These are phyloP conservation scores for Tipula confusa DNA, from an alignment of 2,888 invertebrate genomes.

Conservation along the genomic window DNA sequence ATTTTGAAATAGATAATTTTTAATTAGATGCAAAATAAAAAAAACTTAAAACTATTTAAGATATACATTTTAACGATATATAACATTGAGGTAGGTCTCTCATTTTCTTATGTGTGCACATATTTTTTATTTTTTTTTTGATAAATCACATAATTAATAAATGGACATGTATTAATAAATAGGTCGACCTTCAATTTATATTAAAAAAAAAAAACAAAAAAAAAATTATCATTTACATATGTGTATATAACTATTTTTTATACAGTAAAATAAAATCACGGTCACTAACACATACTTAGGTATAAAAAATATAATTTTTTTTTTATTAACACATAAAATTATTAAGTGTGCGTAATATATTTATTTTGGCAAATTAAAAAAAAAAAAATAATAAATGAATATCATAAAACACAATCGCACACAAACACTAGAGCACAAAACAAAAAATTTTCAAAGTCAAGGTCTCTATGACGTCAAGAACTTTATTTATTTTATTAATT, in stretches of 20 bases:
- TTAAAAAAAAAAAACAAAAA: not conserved
- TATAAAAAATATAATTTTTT: not conserved
- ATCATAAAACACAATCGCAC: not conserved
- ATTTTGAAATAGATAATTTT: not conserved
- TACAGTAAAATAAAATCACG: not conserved
- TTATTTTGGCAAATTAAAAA: conserved; percentile 29
- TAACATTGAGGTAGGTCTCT: not conserved
- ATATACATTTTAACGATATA: not conserved
- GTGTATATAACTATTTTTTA: not conserved
- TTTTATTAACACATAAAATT: conserved; percentile 4
- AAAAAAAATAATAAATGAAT: not conserved
- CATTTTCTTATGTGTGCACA: not conserved
- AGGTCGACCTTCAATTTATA: conserved; percentile 26
- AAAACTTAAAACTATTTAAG: not conserved
- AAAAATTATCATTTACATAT: too few relatives aligned
- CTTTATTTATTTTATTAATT: conserved; percentile 28
- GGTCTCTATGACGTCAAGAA: conserved; percentile 14
- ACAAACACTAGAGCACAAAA: conserved; percentile 13
- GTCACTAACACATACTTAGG: not conserved
- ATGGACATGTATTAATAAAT: not conserved
- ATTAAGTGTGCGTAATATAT: not conserved
- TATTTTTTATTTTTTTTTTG: not conserved
- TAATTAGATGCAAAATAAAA: conserved; percentile 13
- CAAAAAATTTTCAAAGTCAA: conserved; percentile 26
- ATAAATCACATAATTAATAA: not conserved